Base-by-base conservation (phyloP, 1,140 invertebrate genomes). In the Chironomus striatipennis region DNA sequence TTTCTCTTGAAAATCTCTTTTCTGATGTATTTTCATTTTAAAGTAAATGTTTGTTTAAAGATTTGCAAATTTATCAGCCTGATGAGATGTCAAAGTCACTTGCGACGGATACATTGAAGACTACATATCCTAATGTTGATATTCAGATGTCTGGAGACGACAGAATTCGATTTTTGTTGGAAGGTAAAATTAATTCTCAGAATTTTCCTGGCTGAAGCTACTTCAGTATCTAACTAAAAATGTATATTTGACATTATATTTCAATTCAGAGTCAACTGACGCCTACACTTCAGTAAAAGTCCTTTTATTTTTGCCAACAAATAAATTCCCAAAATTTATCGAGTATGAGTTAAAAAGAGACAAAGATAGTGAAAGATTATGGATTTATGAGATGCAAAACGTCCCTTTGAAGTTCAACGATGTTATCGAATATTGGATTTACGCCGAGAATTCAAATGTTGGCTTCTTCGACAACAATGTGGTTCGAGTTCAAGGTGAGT, bases 381-480 rank as follows among this genome's bases (percentile, higher is more conserved):
- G 65, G 65, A 70, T 70, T 70, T 70, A 70, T 20, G 65, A 70
- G 65, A 70, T 70, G 65, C 65, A 7, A 9, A 70, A 57, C 12
- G 4, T 57, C 47, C 12, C 65, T 8, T 17, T 70, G 7, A 70
- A 70, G 17, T 8, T 5, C 6, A 18, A 70, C 18, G 17, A 20
- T 20, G 7, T 20, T 20, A 10, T 70, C 20, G 65, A 70, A 18
- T 70, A 70, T 70, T 70, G 65, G 65, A 18, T 70, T 18, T 21
- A 20, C 7, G 65, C 18, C 7, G 65, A 70, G 20, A 18, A 70
- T 15, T 18, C 65, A 20, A 21, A 70, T 70, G 65, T 70, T 20
- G 65, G 65, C 18, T 70, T 18, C 18, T 70, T 20, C 18, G 20
- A 5, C 15, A 70, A 10, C 65, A 9, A 12, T 8, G 10, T 18